These are phyloP conservation scores for Sinopyrophorus schimmeli DNA, from an alignment of 2,888 invertebrate genomes.

Conservation along the genomic window DNA sequence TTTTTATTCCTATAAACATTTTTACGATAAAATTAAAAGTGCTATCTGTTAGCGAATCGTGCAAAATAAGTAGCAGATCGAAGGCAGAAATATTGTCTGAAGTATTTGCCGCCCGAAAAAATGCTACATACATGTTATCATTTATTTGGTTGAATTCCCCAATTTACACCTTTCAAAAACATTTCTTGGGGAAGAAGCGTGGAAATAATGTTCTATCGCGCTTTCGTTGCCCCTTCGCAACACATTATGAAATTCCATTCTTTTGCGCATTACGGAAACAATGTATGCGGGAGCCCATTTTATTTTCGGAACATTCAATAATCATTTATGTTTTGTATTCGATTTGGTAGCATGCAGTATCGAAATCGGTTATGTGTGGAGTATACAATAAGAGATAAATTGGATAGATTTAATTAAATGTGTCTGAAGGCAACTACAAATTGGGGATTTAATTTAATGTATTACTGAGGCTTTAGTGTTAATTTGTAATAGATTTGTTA, in stretches of 20 bases:
- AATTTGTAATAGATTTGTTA: slow-evolving; percentile 11
- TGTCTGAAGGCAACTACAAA: slow-evolving; percentile 11
- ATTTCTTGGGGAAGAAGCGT: slow-evolving; percentile 7
- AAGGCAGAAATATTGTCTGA: too few relatives aligned
- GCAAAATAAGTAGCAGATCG: too few relatives aligned
- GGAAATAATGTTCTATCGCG: slow-evolving; percentile 9
- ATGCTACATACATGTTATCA: too few relatives aligned
- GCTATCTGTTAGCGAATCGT: too few relatives aligned
- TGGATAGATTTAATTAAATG: slow-evolving; percentile 22
- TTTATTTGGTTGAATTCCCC: slow-evolving; percentile 8
- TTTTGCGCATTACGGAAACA: slow-evolving; percentile 10
- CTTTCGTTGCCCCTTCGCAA: slow-evolving; percentile 6
- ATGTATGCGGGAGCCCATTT: slow-evolving; percentile 14
- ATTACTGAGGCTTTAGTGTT: slow-evolving; percentile 14
- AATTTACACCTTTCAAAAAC: slow-evolving; percentile 14
- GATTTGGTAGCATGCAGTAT: slow-evolving; percentile 6
- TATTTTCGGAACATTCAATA: slow-evolving; percentile 10
- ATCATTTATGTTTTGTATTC: slow-evolving; percentile 6
- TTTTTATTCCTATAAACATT: too few relatives aligned
- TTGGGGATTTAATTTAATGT: slow-evolving; percentile 9
- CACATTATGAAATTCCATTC: slow-evolving; percentile 17
- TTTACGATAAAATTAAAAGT: too few relatives aligned
- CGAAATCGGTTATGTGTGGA: slow-evolving; percentile 2
- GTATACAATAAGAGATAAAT: slow-evolving; percentile 18
- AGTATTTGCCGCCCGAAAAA: too few relatives aligned